phyloP scores from a whole-genome alignment of 2,888 invertebrate genomes.

The Pandemis heparana region DNA sequence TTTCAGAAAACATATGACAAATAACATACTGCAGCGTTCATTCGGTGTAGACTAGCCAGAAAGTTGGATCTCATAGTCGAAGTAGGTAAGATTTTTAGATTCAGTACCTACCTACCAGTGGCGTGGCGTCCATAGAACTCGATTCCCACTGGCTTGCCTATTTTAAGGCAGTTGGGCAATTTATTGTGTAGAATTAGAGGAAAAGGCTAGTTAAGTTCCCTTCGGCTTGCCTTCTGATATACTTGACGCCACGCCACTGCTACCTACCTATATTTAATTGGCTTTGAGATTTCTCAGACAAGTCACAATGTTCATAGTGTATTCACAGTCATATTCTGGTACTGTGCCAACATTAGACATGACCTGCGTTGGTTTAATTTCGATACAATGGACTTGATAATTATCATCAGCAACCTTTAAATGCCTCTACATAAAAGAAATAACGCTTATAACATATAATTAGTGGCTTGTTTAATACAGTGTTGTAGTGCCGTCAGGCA shows the following conservation, averaged over 20 bases:
- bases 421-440: background rate
- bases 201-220: too few relatives aligned
- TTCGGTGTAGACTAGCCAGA: background rate
- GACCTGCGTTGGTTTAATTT: background rate
- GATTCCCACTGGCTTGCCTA: too few relatives aligned
- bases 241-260: too few relatives aligned
- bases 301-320: too few relatives aligned
- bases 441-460: too few relatives aligned
- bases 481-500: background rate
- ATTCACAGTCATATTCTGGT: too few relatives aligned
- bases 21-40: background rate
- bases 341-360: background rate
- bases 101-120: too few relatives aligned
- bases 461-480: background rate
- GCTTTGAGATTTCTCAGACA: background rate
- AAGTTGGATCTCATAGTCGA: background rate
- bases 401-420: background rate
- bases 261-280: background rate
- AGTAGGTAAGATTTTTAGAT: background rate
- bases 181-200: too few relatives aligned
- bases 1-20: constrained; percentile 21
- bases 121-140: too few relatives aligned
- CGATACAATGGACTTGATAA: background rate
- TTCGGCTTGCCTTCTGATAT: too few relatives aligned
- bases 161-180: too few relatives aligned